Evolutionary conservation across 1,140 invertebrate genomes (phyloP).

Genomic region (Musca domestica): DNA sequence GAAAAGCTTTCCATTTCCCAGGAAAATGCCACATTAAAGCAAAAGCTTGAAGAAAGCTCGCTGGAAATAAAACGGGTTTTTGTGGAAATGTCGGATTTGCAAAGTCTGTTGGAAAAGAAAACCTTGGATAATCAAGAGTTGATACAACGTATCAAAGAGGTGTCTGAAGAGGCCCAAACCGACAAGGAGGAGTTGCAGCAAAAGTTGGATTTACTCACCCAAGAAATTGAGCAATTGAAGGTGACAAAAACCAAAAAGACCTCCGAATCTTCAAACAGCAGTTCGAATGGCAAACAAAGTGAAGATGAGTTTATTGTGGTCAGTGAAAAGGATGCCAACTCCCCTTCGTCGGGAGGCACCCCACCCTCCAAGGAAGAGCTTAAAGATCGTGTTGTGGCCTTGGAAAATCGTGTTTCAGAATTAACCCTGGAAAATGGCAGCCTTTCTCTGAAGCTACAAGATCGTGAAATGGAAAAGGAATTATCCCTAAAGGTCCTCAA

Average conservation of each 20-base stretch:
- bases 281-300: slow-evolving; percentile 46
- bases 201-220: slow-evolving; percentile 17
- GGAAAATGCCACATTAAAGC: slow-evolving; percentile 2
- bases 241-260: slow-evolving; percentile 45
- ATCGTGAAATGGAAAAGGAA: slow-evolving; percentile 58
- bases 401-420: slow-evolving; percentile 53
- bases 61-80: slow-evolving; percentile 33
- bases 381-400: slow-evolving; percentile 53
- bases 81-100: slow-evolving; percentile 41
- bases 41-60: slow-evolving; percentile 25
- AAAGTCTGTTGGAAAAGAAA: slow-evolving; percentile 42
- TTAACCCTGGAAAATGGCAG: slow-evolving; percentile 49
- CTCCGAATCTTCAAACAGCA: slow-evolving; percentile 45
- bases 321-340: slow-evolving; percentile 38
- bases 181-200: slow-evolving; percentile 27
- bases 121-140: slow-evolving; percentile 38
- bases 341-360: slow-evolving; percentile 30
- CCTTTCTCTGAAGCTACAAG: slow-evolving; percentile 47
- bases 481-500: slow-evolving; percentile 56
- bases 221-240: slow-evolving; percentile 38
- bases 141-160: slow-evolving; percentile 38
- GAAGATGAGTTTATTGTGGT: slow-evolving; percentile 52
- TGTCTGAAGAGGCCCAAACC: slow-evolving; percentile 11
- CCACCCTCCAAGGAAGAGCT: slow-evolving; percentile 50
- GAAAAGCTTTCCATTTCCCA: background rate